These are phyloP conservation scores for Ferrisia virgata DNA, from an alignment of 2,888 invertebrate genomes.

Conservation along the genomic window DNA sequence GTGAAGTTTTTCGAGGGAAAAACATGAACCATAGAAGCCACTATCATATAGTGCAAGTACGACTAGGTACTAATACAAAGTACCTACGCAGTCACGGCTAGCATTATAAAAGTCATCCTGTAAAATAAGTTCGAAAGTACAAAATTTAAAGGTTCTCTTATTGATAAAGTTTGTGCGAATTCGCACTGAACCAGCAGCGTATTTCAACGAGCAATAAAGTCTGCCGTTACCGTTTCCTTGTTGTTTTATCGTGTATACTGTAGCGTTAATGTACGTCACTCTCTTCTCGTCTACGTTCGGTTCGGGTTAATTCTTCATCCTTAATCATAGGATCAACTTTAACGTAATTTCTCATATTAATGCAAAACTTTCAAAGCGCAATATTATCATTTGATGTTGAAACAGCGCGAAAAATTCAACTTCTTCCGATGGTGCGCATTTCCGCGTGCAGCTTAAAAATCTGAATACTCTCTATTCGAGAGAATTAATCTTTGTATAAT, in stretches of 20 bases:
- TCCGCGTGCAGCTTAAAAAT: background rate
- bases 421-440: background rate
- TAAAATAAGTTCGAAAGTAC: constrained; percentile 31
- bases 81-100: background rate
- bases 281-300: background rate
- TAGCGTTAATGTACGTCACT: background rate
- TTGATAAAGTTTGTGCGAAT: constrained; percentile 33
- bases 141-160: constrained; percentile 40
- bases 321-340: constrained; percentile 12
- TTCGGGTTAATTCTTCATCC: background rate
- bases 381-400: background rate
- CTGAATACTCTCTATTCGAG: background rate
- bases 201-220: constrained; percentile 11
- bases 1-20: constrained; percentile 6
- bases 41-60: background rate
- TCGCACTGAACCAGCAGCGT: background rate
- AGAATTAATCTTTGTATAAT: constrained; percentile 1
- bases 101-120: background rate
- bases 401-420: background rate
- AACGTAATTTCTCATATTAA: background rate
- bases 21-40: constrained; percentile 25
- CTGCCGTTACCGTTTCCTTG: background rate
- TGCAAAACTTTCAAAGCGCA: constrained; percentile 9
- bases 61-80: background rate
- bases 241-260: background rate